A percentile compares a stretch with the other conserved stretches of the same genome.
phyloP scores from a whole-genome alignment of 2,113 vertebrate genomes.

The Callospermophilus lateralis region DNA sequence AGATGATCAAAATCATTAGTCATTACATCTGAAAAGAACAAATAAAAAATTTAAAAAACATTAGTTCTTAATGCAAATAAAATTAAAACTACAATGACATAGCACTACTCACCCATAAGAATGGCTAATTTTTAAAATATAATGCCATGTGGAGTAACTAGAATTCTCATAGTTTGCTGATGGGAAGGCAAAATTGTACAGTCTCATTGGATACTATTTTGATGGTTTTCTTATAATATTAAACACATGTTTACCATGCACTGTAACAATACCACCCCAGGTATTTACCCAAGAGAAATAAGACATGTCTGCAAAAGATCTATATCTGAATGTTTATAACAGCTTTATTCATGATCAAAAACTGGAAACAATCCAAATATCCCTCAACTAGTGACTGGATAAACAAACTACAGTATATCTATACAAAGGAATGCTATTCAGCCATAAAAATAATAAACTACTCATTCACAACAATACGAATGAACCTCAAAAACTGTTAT shows the following conservation, averaged over 20 bases:
- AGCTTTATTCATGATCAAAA: neutral
- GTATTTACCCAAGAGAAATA: conserved; percentile 31
- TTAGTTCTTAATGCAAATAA: neutral
- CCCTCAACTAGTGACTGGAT: neutral
- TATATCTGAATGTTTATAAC: neutral
- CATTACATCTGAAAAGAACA: neutral
- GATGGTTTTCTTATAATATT: conserved; percentile 5
- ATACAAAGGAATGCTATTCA: neutral
- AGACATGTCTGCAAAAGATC: neutral
- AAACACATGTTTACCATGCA: neutral
- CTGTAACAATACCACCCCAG: neutral
- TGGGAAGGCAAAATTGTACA: neutral
- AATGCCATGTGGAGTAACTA: neutral
- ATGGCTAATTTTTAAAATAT: neutral
- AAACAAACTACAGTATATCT: neutral
- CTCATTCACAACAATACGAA: neutral
- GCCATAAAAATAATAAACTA: neutral
- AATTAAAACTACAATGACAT: conserved; percentile 31
- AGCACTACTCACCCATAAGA: neutral
- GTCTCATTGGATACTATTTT: neutral
- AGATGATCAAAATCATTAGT: neutral
- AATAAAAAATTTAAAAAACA: neutral
- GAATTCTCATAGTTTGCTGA: neutral
- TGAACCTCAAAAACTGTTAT: neutral
- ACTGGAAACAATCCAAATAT: neutral